These are phyloP conservation scores for Trachemys scripta DNA, from an alignment of 2,113 vertebrate species.

Conservation along the genomic window DNA sequence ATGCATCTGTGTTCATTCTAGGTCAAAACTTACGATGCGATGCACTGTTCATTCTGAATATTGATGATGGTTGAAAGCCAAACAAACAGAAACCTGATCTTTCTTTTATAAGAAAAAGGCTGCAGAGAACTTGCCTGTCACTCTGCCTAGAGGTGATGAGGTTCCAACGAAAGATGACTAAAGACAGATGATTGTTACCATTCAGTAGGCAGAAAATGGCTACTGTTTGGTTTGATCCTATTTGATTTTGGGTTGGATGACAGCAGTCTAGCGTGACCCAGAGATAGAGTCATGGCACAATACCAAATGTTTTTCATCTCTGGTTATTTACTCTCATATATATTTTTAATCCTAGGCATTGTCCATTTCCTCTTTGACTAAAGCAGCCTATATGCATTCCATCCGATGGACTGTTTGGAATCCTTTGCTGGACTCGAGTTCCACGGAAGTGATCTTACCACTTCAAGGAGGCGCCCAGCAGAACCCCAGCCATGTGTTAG, in stretches of 20 bases:
- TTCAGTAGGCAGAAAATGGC: not conserved
- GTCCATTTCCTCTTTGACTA: conserved; percentile 52
- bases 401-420: conserved; percentile 91
- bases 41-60: not conserved
- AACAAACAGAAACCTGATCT: not conserved
- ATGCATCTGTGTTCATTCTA: not conserved
- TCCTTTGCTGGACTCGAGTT: conserved; percentile 57
- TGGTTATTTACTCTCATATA: not conserved
- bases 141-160: not conserved
- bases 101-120: not conserved
- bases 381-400: conserved; percentile 83
- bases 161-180: not conserved
- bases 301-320: not conserved
- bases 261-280: too few relatives aligned
- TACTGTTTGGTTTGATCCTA: not conserved
- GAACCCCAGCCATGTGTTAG: conserved; percentile 84
- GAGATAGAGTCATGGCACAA: not conserved
- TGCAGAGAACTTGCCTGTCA: not conserved
- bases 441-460: conserved; percentile 78
- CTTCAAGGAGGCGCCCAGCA: conserved; percentile 83
- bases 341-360: conserved; percentile 70
- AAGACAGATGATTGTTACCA: not conserved
- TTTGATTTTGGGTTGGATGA: not conserved
- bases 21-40: not conserved
- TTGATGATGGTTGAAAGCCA: not conserved